These are phyloP conservation scores for Sylvicola cinctus DNA, from an alignment of 2,888 invertebrate species.

Conservation along the genomic window DNA sequence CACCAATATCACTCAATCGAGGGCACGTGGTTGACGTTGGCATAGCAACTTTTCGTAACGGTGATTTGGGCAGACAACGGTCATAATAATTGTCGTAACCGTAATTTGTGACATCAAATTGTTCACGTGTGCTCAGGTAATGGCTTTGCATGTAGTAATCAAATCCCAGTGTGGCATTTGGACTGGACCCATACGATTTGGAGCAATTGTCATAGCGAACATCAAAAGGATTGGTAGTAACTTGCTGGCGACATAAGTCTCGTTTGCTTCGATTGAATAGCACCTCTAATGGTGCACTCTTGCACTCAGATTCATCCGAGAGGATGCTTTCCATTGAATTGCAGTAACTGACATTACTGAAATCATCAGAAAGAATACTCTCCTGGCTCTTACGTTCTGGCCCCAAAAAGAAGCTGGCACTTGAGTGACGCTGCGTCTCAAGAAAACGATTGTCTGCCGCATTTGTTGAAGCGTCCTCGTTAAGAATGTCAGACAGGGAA, in stretches of 20 bases:
- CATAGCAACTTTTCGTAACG: constrained; percentile 3
- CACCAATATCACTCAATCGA: constrained; percentile 4
- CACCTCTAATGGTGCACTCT: constrained; percentile 56
- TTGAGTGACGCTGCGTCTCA: constrained; percentile 41
- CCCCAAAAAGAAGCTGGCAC: constrained; percentile 64
- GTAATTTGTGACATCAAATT: constrained; percentile 6
- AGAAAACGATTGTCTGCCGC: constrained; percentile 28
- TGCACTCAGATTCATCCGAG: constrained; percentile 61
- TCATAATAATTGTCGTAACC: constrained; percentile 5
- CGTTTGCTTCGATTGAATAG: constrained; percentile 35
- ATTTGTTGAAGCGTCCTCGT: constrained; percentile 29
- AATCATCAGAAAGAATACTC: constrained; percentile 52
- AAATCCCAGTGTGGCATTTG: constrained; percentile 33
- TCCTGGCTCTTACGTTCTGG: constrained; percentile 41
- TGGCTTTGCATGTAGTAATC: constrained; percentile 28
- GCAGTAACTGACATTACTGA: constrained; percentile 39
- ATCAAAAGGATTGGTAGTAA: constrained; percentile 6
- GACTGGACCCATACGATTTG: constrained; percentile 42
- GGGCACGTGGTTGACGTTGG: constrained; percentile 3
- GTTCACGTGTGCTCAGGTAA: not conserved
- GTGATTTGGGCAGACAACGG: not conserved
- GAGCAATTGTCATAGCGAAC: constrained; percentile 17
- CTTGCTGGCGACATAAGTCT: constrained; percentile 28
- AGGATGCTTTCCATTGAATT: constrained; percentile 63
- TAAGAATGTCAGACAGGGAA: constrained; percentile 32